phyloP scores from a whole-genome alignment of 2,113 vertebrate genomes.

The Clupea harengus region DNA sequence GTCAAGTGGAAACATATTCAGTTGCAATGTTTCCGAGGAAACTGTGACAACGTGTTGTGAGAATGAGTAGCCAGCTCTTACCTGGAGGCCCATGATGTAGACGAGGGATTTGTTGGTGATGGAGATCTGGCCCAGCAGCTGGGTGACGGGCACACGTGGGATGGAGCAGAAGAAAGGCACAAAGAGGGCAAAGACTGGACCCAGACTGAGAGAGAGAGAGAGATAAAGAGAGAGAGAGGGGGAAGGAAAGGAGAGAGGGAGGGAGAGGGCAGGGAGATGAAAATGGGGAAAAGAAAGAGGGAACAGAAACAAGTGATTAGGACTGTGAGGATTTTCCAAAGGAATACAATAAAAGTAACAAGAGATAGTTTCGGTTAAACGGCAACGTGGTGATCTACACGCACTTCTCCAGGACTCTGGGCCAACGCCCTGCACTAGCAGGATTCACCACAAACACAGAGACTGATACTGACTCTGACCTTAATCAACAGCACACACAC shows the following conservation, averaged over 20 bases:
- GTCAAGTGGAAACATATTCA: too few species aligned
- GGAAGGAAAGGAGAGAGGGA: not conserved
- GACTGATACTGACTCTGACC: too few species aligned
- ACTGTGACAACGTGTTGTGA: not conserved
- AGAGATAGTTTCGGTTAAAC: not conserved
- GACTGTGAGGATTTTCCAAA: not conserved
- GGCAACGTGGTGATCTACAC: too few species aligned
- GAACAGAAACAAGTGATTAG: not conserved
- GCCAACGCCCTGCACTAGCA: too few species aligned
- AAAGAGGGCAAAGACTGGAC: constrained; percentile 90
- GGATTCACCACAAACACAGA: too few species aligned
- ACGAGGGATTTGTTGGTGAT: constrained; percentile 97
- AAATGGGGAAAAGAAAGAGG: constrained; percentile 49
- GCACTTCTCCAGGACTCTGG: too few species aligned
- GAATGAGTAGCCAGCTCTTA: constrained; percentile 51
- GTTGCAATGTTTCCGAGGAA: too few species aligned
- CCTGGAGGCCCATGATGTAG: constrained; percentile 94
- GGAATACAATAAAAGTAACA: not conserved
- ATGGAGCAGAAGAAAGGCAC: constrained; percentile 94
- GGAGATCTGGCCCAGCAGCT: constrained; percentile 84
- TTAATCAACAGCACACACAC: not conserved
- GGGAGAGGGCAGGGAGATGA: not conserved
- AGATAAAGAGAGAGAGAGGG: not conserved
- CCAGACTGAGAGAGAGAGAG: constrained; percentile 71
- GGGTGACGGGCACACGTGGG: constrained; percentile 88